These are phyloP conservation scores for Pangasius djambal DNA, from an alignment of 2,797 vertebrate species.

Conservation along the genomic window DNA sequence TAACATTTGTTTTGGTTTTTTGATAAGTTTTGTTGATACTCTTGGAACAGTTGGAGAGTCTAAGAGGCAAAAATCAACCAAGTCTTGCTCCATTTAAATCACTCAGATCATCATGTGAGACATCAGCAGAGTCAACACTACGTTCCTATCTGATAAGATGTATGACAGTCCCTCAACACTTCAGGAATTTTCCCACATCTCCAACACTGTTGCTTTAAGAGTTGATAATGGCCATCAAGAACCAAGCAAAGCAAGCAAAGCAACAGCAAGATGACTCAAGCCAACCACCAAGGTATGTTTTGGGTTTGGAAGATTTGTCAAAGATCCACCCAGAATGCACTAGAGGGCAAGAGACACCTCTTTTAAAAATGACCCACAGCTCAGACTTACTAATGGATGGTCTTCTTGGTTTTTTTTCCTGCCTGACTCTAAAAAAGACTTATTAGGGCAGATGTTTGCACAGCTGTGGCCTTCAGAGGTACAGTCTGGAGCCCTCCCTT, in stretches of 20 bases:
- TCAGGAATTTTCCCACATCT: constrained; percentile 55
- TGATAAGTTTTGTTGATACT: constrained; percentile 23
- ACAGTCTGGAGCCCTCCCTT: constrained; percentile 60
- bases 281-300: constrained; percentile 57
- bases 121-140: constrained; percentile 32
- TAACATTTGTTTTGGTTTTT: neutral
- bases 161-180: constrained; percentile 20
- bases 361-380: constrained; percentile 46
- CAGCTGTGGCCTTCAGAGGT: constrained; percentile 71
- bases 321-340: constrained; percentile 62
- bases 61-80: neutral
- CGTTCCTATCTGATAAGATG: constrained; percentile 33
- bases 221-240: constrained; percentile 57
- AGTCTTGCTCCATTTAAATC: constrained; percentile 21
- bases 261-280: constrained; percentile 54
- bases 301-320: constrained; percentile 56
- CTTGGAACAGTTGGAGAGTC: neutral
- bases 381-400: constrained; percentile 62
- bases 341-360: constrained; percentile 44
- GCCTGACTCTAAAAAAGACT: constrained; percentile 59
- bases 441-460: constrained; percentile 73
- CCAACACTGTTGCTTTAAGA: constrained; percentile 66
- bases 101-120: constrained; percentile 6
- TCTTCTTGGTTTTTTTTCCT: constrained; percentile 58
- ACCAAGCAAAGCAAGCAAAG: constrained; percentile 63